Base-by-base conservation (phyloP, 2,797 vertebrate genomes). In the Heliangelus exortis region DNA sequence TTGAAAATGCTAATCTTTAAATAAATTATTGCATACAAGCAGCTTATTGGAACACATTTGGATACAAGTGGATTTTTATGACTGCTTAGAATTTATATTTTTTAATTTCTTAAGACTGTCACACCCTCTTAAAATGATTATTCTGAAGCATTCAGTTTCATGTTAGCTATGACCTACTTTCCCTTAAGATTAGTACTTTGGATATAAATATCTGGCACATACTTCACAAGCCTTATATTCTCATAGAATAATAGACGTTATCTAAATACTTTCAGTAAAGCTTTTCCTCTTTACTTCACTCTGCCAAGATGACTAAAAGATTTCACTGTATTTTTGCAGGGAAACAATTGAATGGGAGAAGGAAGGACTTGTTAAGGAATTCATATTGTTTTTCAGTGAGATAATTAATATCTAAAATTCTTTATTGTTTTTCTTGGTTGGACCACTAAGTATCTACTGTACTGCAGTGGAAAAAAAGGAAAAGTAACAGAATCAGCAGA, bases 141-240 rank as follows among this genome's bases (percentile, higher is more conserved):
- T 92, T 93, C 51, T 83, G 65, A 92, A 75, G 58, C 36, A 58
- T 65, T 72, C 29, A 48, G 28, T 96, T 75, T 82, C 61, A 90
- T 3, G 3, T 75, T 90, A 85, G 29, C 65, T 36, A 29, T 93
- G 81, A 87, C 88, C 92, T 93, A 79, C 41, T 94, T 96, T 94
- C 78, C 90, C 22, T 72, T 87, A 76, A 89, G 62, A 85, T 73
- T 34, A 82, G n/a, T 72, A 72, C 66, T 89, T 80, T 53, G 20
- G 5, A 8, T 89, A 75, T 74, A 77, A 90, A 48, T 93, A 79
- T 89, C 85, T 77, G 57, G 20, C 3, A 5, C 61, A 61, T 94
- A 47, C 85, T 90, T 90, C 84, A 84, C 22, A 69, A 93, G n/a
- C 9, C 29, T 80, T 85, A 77, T 83, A 77, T 83, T 89, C 61